Evolutionary conservation across 2,888 invertebrate species (phyloP).

Genomic region (Onthophagus sagittarius): DNA sequence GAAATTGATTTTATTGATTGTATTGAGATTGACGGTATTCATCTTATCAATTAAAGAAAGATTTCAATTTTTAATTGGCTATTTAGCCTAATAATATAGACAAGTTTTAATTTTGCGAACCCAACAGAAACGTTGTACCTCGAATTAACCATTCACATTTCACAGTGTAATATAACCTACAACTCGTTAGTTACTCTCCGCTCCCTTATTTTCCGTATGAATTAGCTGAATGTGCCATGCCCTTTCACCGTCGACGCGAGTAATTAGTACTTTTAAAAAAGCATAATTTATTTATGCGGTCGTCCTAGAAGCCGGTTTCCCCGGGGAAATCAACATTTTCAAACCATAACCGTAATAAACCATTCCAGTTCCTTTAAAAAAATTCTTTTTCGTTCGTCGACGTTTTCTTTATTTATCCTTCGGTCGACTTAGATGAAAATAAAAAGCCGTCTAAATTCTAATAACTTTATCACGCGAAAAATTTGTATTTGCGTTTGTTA

Average conservation of each 20-base stretch:
- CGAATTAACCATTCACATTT: background rate
- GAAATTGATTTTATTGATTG: too few relatives aligned
- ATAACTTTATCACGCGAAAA: background rate
- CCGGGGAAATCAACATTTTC: background rate
- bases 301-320: background rate
- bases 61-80: too few relatives aligned
- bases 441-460: background rate
- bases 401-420: too few relatives aligned
- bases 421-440: too few relatives aligned
- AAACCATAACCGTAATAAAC: background rate
- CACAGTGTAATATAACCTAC: background rate
- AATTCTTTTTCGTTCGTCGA: background rate
- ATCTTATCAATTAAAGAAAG: too few relatives aligned
- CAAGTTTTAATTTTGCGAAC: too few relatives aligned
- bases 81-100: too few relatives aligned
- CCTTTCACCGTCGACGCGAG: background rate
- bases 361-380: background rate
- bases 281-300: background rate
- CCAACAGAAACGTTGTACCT: too few relatives aligned
- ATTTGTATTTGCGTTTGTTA: background rate
- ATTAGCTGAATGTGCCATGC: background rate
- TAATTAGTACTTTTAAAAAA: background rate
- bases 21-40: too few relatives aligned
- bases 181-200: background rate
- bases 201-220: background rate